Evolutionary conservation across 2,888 invertebrate genomes (phyloP).

Genomic region (Drosophila melanosoma): DNA sequence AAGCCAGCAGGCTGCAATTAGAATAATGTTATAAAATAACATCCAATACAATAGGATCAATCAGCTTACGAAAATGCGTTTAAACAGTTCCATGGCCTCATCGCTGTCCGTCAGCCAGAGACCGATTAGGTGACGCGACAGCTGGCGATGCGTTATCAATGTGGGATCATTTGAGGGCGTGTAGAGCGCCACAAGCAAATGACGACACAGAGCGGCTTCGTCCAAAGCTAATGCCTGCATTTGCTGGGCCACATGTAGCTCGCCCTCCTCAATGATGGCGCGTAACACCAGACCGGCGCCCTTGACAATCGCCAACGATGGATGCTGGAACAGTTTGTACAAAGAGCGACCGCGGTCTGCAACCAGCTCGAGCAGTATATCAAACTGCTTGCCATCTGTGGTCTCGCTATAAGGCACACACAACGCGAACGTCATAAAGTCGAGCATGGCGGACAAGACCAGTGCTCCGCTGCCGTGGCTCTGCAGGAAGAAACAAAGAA

Average conservation of each 20-base stretch:
- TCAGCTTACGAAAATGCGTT: slow-evolving; percentile 92
- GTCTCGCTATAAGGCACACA: slow-evolving; percentile 99
- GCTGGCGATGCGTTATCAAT: slow-evolving; percentile 93
- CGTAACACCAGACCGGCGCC: slow-evolving; percentile 99
- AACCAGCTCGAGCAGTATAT: slow-evolving; percentile 96
- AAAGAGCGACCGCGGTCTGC: slow-evolving; percentile 95
- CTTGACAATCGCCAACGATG: slow-evolving; percentile 98
- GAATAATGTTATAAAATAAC: not conserved
- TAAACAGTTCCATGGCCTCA: slow-evolving; percentile 93
- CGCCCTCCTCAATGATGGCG: slow-evolving; percentile 98
- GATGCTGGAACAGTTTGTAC: slow-evolving; percentile 94
- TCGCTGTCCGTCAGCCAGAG: slow-evolving; percentile 98
- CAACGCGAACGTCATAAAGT: slow-evolving; percentile 98
- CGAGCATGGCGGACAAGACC: slow-evolving; percentile 98
- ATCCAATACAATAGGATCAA: rapidly evolving
- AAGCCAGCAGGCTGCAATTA: slow-evolving; percentile 94
- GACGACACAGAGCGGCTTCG: slow-evolving; percentile 97
- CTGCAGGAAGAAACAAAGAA: slow-evolving; percentile 85
- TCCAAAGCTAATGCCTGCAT: slow-evolving; percentile 98
- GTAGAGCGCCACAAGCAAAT: slow-evolving; percentile 95
- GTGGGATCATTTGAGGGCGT: slow-evolving; percentile 92
- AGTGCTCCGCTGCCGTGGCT: slow-evolving; percentile 96
- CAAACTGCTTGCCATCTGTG: slow-evolving; percentile 98
- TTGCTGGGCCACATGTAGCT: slow-evolving; percentile 94
- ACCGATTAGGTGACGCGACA: slow-evolving; percentile 97